Evolutionary conservation across 1,140 invertebrate genomes (phyloP), one percentile per base, ranked within the genome.

Genomic region (Daktulosphaira vitifoliae): DNA sequence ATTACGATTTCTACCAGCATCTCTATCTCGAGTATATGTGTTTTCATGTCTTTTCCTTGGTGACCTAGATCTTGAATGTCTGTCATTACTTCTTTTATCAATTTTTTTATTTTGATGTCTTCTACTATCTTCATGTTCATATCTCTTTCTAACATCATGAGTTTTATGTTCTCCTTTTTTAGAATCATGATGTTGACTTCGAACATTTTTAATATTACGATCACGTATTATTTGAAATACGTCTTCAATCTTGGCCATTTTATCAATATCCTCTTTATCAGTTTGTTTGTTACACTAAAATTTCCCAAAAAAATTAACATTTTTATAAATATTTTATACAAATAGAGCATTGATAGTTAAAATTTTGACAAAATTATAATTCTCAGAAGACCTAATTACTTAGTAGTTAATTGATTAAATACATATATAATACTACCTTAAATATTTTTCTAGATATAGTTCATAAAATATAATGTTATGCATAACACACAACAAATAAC

Each of bases 171-270:
- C 50, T 26, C 4, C 0, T 49, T 18, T 48, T 49, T 39, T 49
- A 64, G 20, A 22, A 37, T 46, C 18, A 44, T 20, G 22, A 44
- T 9, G 25, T 9, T 26, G 44, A 33, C 5, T 33, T 13, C 23
- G n/a, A 38, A 13, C 38, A 66, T 62, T 59, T 33, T 48, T 54
- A 0, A 67, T 7, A 1, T 37, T 44, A 13, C 51, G 50, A 44
- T 44, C 48, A 18, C 65, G 25, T 25, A 44, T 66, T 13, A 44
- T 66, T 52, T 51, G 39, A 44, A 66, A 66, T 25, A 53, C 49
- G 18, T 54, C 49, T 53, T 66, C 26, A 52, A 66, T 52, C 11
- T 51, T 51, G 42, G 39, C 51, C 49, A 51, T 51, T 54, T 38
- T 56, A 13, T 56, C 46, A 50, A 67, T 59, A 37, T 62, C 37